A percentile compares a stretch with the other conserved stretches of the same genome.
Conservation (phyloP, 2,797 vertebrate species). For the Syndactyla subalaris region DNA sequence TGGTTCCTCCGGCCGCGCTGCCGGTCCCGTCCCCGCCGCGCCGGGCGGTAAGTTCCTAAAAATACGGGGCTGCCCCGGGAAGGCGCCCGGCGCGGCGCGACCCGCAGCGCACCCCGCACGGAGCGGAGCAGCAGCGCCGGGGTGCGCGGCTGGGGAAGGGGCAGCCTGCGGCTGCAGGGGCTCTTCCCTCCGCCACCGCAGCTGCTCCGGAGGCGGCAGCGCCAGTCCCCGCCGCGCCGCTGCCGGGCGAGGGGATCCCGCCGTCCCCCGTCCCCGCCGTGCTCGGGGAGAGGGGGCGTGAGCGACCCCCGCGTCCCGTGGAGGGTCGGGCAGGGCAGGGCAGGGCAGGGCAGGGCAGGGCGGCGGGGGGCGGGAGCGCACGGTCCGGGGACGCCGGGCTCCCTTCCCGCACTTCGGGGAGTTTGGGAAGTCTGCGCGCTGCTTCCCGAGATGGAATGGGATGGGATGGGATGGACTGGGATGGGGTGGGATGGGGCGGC, state of each 20-base stretch:
- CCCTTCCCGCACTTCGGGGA: background rate
- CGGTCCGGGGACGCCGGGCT: background rate
- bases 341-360: background rate
- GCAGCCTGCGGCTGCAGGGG: conserved; percentile 14
- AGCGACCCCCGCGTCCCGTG: background rate
- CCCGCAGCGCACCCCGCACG: background rate
- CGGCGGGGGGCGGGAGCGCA: background rate
- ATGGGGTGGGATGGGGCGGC: conserved; percentile 36
- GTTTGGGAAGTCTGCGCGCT: conserved; percentile 1
- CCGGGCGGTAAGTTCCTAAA: conserved; percentile 91
- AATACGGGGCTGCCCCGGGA: conserved; percentile 61
- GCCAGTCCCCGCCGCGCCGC: background rate
- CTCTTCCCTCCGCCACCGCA: background rate
- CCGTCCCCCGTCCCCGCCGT: background rate
- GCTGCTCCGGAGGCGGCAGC: background rate
- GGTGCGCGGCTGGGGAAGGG: background rate
- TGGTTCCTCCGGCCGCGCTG: conserved; percentile 95
- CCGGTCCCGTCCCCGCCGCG: conserved; percentile 85
- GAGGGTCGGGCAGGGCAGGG: background rate
- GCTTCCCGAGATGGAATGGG: background rate
- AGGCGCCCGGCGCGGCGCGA: background rate
- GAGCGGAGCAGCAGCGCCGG: conserved; percentile 23
- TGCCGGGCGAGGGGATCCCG: background rate
- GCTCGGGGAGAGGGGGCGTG: background rate
- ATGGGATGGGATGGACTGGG: background rate